Evolutionary conservation across 2,888 invertebrate species (phyloP).

Genomic region (Phengaris arion): DNA sequence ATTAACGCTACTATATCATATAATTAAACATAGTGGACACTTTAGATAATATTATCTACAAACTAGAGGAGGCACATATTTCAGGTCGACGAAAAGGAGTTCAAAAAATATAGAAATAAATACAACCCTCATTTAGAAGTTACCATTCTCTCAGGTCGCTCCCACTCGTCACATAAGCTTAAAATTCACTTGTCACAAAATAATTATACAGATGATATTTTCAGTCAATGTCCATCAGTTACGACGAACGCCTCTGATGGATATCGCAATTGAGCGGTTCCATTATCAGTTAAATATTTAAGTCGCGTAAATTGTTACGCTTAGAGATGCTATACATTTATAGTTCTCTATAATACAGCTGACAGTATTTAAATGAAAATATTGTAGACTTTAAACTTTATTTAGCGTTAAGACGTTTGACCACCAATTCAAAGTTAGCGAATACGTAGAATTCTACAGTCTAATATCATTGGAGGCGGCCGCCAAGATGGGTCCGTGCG

Average conservation of each 20-base stretch:
- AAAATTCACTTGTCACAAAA: constrained; percentile 19
- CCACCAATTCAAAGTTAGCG: neutral
- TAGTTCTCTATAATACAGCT: constrained; percentile 17
- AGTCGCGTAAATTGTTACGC: constrained; percentile 24
- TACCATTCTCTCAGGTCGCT: constrained; percentile 42
- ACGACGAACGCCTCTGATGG: neutral
- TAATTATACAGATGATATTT: constrained; percentile 1
- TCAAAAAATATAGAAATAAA: constrained; percentile 67
- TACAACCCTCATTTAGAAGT: constrained; percentile 51
- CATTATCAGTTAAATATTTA: constrained; percentile 12
- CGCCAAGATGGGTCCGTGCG: constrained; percentile 49
- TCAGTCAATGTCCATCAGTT: neutral
- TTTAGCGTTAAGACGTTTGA: constrained; percentile 4
- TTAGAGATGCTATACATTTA: constrained; percentile 1
- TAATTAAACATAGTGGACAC: constrained; percentile 54
- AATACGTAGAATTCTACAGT: constrained; percentile 47
- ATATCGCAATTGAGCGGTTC: neutral
- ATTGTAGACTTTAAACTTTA: constrained; percentile 11
- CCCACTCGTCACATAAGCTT: constrained; percentile 32
- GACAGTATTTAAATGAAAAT: neutral
- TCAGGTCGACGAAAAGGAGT: constrained; percentile 66
- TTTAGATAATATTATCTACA: constrained; percentile 49
- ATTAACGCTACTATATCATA: constrained; percentile 64
- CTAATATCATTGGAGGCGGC: constrained; percentile 62
- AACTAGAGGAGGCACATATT: constrained; percentile 67